Percentiles rank a stretch among this genome's conserved stretches.
These are phyloP conservation scores for Xestoiulus laeticollis DNA, from an alignment of 2,888 invertebrate species.

Conservation along the genomic window DNA sequence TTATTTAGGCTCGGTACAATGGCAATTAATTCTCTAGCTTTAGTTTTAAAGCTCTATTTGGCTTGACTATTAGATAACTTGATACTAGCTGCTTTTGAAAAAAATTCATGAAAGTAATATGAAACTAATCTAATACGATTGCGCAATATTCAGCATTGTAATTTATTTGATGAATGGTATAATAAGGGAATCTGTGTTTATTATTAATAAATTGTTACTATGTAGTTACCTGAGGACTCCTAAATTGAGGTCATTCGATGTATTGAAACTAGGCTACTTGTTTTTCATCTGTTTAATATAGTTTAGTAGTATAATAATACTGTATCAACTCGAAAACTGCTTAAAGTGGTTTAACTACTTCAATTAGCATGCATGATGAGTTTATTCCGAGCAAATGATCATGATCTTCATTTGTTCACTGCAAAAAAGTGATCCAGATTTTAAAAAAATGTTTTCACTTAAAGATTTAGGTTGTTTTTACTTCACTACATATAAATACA, in stretches of 20 bases:
- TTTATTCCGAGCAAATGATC: background rate
- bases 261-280: background rate
- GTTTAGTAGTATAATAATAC: background rate
- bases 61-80: too few species aligned
- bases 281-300: background rate
- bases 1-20: too few species aligned
- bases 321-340: background rate
- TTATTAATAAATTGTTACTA: background rate
- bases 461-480: background rate
- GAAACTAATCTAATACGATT: too few species aligned
- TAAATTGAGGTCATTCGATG: background rate
- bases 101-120: too few species aligned
- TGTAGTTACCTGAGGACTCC: background rate
- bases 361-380: background rate
- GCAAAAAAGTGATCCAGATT: conserved; percentile 1
- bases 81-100: too few species aligned
- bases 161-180: background rate
- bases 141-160: background rate
- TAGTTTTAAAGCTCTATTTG: too few species aligned
- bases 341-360: background rate
- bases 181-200: background rate
- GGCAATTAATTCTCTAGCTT: too few species aligned
- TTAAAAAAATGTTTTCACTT: background rate
- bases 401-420: background rate
- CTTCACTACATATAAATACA: too few species aligned